Evolutionary conservation across 2,888 invertebrate species (phyloP), one percentile per base, ranked within the genome.

Genomic region (Xestia xanthographa): DNA sequence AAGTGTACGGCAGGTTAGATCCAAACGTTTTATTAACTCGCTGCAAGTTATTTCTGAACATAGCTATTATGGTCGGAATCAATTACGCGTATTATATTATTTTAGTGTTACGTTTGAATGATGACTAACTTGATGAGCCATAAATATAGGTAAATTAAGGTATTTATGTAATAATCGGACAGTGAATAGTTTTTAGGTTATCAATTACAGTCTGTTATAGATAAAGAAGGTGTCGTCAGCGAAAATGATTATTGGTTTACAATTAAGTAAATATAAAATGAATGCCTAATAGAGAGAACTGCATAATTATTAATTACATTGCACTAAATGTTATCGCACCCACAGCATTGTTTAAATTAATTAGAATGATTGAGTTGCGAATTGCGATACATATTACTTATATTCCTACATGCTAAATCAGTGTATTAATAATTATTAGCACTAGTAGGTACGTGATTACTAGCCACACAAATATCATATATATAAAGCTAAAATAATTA

Each of bases 1-100:
- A 88, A 89, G 88, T 86, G 82, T 76, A 76, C 72, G 76, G 75
- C 86, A 89, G 86, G 85, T 87, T 83, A 81, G 79, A 80, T 82
- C 66, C 73, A 80, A 86, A 82, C 75, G 82, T 82, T 88, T 89
- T 86, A 87, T 83, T 86, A 83, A 82, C 68, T 80, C 74, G 41
- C 63, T 63, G 67, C 68, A 73, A 86, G 80, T 62, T 81, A 82
- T 83, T 85, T 83, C 72, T 70, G 66, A 81, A 84, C 73, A 80
- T 41, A 11, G 1, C 11, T 48, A 60, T 68, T 74, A 82, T 77
- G 83, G 79, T 68, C 60, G 26, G 12, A 68, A 20, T 75, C 82
- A 85, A 85, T 84, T 74, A 82, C 41, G 58, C 63, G 71, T 78
- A 75, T 78, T 68, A n/a, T 70, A 38, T 69, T 82, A 63, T 77